These are phyloP conservation scores for Stegastes partitus DNA, from an alignment of 2,113 vertebrate genomes.

Conservation along the genomic window DNA sequence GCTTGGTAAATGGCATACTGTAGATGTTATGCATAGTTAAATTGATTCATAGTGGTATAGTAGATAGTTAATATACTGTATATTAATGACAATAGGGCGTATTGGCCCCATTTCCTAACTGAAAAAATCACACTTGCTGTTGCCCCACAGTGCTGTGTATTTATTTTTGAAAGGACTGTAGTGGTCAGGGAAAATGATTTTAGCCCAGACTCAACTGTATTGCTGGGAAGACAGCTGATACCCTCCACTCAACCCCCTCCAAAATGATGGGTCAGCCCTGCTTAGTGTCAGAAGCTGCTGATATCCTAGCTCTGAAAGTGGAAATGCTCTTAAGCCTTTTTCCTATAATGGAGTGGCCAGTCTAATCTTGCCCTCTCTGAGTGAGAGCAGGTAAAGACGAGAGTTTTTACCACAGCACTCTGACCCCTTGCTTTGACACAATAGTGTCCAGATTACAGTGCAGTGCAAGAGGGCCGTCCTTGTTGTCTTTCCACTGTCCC, in stretches of 20 bases:
- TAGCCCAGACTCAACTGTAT: constrained; percentile 25
- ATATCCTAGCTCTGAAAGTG: constrained; percentile 77
- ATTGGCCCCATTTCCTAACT: not conserved
- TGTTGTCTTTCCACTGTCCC: constrained; percentile 20
- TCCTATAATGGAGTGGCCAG: constrained; percentile 76
- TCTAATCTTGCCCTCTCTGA: constrained; percentile 76
- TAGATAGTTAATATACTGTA: constrained; percentile 39
- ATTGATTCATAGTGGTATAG: constrained; percentile 61
- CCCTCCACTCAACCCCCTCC: constrained; percentile 44
- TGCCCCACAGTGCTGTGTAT: not conserved
- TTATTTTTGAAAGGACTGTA: constrained; percentile 12
- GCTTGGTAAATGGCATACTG: constrained; percentile 64
- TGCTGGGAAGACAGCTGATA: constrained; percentile 52
- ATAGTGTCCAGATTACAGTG: constrained; percentile 60
- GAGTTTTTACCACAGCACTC: constrained; percentile 60
- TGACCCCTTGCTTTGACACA: constrained; percentile 68
- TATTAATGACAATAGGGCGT: constrained; percentile 19
- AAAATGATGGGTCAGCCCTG: constrained; percentile 80
- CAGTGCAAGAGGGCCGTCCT: constrained; percentile 21
- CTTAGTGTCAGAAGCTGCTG: constrained; percentile 81
- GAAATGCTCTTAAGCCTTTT: constrained; percentile 77
- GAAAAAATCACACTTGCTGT: not conserved
- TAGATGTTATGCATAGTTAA: constrained; percentile 63
- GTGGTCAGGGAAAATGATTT: not conserved
- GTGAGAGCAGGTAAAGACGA: constrained; percentile 63